Evolutionary conservation across 2,113 vertebrate species (phyloP).

Genomic region (Eolophus roseicapilla): DNA sequence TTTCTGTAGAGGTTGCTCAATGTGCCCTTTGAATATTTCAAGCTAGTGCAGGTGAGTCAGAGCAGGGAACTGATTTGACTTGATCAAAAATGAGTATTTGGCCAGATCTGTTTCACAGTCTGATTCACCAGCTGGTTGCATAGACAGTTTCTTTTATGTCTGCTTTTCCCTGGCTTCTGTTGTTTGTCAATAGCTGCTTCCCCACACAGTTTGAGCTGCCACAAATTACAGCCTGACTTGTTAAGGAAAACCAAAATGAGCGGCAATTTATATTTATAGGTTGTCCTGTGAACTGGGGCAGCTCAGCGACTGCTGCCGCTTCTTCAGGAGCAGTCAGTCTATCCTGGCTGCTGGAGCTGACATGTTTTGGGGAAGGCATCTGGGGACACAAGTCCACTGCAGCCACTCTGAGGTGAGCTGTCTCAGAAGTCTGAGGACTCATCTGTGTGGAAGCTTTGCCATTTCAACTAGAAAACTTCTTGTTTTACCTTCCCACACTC

Average conservation of each 20-base stretch:
- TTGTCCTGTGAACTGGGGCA: background rate
- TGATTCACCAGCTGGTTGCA: background rate
- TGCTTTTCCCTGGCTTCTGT: background rate
- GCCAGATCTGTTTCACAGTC: background rate
- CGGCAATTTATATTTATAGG: constrained; percentile 19
- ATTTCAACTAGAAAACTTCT: background rate
- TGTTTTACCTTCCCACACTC: background rate
- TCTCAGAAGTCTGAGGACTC: background rate
- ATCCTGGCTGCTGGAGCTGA: background rate
- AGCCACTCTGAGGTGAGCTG: background rate
- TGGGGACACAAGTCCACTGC: background rate
- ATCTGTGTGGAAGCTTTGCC: background rate
- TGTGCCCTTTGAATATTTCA: background rate
- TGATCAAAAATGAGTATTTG: background rate
- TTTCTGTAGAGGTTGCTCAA: background rate
- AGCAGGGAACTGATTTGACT: background rate
- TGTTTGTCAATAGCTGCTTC: constrained; percentile 52
- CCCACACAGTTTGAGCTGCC: constrained; percentile 15
- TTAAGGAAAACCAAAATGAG: constrained; percentile 59
- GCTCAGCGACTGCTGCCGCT: background rate
- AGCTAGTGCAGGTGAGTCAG: background rate
- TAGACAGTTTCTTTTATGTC: background rate
- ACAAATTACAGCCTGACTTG: constrained; percentile 59
- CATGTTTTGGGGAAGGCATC: background rate
- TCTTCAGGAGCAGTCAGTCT: background rate